A percentile compares a stretch with the other conserved stretches of the same genome.
Conservation (phyloP, 1,140 invertebrate species). For the Pissodes strobi region DNA sequence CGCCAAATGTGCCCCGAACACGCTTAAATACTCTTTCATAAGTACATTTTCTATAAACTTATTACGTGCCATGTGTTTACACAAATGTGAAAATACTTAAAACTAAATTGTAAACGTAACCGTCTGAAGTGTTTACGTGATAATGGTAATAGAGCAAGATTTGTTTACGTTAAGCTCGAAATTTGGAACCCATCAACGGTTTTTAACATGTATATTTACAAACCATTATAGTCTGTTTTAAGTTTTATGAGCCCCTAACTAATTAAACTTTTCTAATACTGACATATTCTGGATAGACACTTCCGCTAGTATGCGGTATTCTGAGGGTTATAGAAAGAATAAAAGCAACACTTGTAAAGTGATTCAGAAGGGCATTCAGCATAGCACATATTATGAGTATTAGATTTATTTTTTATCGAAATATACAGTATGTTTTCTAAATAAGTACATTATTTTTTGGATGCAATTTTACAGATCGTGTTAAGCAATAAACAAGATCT, state of each 20-base stretch:
- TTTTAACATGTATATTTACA: slow-evolving; percentile 48
- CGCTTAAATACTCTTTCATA: slow-evolving; percentile 28
- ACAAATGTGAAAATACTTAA: slow-evolving; percentile 51
- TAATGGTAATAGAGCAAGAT: slow-evolving; percentile 44
- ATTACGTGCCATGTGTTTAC: slow-evolving; percentile 47
- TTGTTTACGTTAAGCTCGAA: slow-evolving; percentile 50
- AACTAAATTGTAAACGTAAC: slow-evolving; percentile 49
- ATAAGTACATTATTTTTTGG: too few relatives aligned
- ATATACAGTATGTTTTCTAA: too few relatives aligned
- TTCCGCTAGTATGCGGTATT: slow-evolving; percentile 14
- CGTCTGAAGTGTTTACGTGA: slow-evolving; percentile 49
- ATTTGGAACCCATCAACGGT: slow-evolving; percentile 53
- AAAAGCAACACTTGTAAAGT: too few relatives aligned
- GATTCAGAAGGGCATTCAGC: too few relatives aligned
- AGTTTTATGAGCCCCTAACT: slow-evolving; percentile 39
- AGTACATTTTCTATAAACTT: slow-evolving; percentile 43
- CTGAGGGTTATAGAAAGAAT: neutral
- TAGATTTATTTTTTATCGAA: too few relatives aligned
- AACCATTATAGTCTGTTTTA: slow-evolving; percentile 50
- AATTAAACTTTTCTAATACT: slow-evolving; percentile 37
- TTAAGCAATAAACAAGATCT: too few relatives aligned
- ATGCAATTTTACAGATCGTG: too few relatives aligned
- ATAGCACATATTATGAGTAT: too few relatives aligned
- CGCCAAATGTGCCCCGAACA: slow-evolving; percentile 22
- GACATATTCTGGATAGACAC: slow-evolving; percentile 28